Evolutionary conservation across 2,797 vertebrate species (phyloP).

Genomic region (Leptodactylus fallax): DNA sequence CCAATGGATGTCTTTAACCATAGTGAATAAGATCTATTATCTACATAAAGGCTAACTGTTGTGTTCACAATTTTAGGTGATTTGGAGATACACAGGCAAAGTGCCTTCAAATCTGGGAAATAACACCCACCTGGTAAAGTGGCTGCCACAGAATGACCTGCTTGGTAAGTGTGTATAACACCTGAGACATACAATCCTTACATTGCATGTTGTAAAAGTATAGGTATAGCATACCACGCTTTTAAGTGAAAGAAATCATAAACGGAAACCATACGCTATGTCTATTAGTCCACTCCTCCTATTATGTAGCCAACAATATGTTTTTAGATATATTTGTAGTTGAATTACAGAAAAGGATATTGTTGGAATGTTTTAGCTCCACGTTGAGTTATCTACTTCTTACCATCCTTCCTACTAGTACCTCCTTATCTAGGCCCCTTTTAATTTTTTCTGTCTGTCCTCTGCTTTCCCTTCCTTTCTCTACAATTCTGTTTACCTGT

Average conservation of each 20-base stretch:
- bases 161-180: slow-evolving; percentile 78
- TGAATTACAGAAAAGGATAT: background rate
- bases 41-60: background rate
- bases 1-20: too few relatives aligned
- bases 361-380: background rate
- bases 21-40: background rate
- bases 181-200: background rate
- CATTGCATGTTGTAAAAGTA: background rate
- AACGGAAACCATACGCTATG: background rate
- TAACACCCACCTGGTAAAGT: slow-evolving; percentile 89
- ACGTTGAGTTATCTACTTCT: background rate
- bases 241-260: background rate
- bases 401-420: background rate
- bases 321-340: background rate
- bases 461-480: background rate
- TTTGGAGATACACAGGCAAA: slow-evolving; percentile 88
- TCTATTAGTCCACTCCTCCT: background rate
- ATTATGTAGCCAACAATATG: background rate
- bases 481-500: background rate
- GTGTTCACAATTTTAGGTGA: slow-evolving; percentile 75
- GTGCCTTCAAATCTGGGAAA: slow-evolving; percentile 76
- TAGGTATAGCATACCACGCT: too few relatives aligned
- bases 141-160: slow-evolving; percentile 95
- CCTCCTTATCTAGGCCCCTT: background rate
- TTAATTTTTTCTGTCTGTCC: background rate